These are phyloP conservation scores for Pardalotus punctatus DNA, from an alignment of 2,113 vertebrate species.

Conservation along the genomic window DNA sequence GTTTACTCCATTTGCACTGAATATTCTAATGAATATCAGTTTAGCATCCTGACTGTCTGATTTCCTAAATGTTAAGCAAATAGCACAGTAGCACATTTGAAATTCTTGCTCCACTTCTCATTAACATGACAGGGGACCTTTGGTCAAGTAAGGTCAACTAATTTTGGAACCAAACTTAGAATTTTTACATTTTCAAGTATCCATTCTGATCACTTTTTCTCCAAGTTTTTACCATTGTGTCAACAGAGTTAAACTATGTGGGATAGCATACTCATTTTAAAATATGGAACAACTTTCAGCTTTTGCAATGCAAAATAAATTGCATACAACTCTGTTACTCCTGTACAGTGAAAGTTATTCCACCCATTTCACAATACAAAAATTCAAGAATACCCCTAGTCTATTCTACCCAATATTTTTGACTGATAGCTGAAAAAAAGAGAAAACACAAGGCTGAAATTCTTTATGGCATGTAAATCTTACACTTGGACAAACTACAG, in stretches of 20 bases:
- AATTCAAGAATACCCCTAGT: not conserved
- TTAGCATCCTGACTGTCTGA: not conserved
- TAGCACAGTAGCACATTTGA: not conserved
- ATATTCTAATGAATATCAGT: not conserved
- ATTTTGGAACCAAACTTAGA: not conserved
- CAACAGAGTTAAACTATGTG: not conserved
- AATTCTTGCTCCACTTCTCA: not conserved
- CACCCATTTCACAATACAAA: not conserved
- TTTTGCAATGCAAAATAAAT: not conserved
- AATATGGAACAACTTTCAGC: not conserved
- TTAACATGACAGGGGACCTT: not conserved
- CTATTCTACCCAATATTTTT: not conserved
- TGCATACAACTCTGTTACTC: not conserved
- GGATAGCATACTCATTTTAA: not conserved
- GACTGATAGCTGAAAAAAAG: not conserved
- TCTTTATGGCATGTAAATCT: not conserved
- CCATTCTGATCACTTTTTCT: not conserved
- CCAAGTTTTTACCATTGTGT: not conserved
- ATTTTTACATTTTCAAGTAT: not conserved
- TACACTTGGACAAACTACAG: not conserved
- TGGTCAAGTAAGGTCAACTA: not conserved
- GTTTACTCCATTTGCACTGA: not conserved
- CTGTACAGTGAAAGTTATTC: not conserved
- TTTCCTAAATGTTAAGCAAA: conserved; percentile 3
- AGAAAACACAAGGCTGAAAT: not conserved